These are phyloP conservation scores for Steinernema scapterisci DNA, from an alignment of 2,888 invertebrate species.

Conservation along the genomic window DNA sequence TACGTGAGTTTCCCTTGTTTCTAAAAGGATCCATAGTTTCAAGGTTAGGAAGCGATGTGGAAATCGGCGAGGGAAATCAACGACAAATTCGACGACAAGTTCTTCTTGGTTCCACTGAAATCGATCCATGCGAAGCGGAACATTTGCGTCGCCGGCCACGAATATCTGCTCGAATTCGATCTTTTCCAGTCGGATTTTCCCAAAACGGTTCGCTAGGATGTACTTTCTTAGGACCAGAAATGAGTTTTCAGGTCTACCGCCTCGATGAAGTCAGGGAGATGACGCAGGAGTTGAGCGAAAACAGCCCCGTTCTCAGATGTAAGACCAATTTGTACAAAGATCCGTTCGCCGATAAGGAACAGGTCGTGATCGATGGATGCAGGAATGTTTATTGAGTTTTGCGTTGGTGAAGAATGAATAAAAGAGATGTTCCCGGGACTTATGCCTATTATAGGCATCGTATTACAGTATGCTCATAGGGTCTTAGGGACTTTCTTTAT, in stretches of 20 bases:
- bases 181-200: not conserved
- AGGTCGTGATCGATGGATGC: not conserved
- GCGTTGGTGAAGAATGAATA: too few species aligned
- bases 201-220: not conserved
- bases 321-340: conserved; percentile 8
- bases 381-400: not conserved
- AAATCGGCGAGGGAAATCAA: conserved; percentile 4
- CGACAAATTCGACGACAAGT: conserved; percentile 21
- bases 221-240: not conserved
- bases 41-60: not conserved
- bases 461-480: too few species aligned
- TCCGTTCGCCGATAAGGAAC: not conserved
- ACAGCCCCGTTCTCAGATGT: not conserved
- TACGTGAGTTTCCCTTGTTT: not conserved
- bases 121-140: conserved; percentile 6
- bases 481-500: too few species aligned
- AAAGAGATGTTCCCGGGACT: too few species aligned
- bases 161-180: conserved; percentile 6
- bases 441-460: too few species aligned
- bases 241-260: not conserved
- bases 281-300: not conserved
- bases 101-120: not conserved
- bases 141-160: not conserved
- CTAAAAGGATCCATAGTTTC: not conserved
- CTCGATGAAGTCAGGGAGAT: not conserved